Base-by-base conservation (phyloP, 2,113 vertebrate genomes). In the Symphodus melops region DNA sequence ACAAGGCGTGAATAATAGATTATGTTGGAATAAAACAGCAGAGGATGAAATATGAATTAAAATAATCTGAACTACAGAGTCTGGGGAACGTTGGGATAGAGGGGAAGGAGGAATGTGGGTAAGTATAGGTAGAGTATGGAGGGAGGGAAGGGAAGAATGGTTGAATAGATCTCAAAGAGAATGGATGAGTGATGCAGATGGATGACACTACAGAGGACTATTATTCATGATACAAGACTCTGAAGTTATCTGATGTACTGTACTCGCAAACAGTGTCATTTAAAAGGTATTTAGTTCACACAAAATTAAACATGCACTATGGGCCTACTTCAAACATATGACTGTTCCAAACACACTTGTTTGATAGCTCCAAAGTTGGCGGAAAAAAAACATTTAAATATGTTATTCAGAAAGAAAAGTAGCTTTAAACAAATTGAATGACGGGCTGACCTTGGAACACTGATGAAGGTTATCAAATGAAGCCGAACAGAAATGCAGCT, bases 1-100 rank as follows among this genome's bases (percentile, higher is more conserved):
- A 79, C 44, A n/a, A 61, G 49, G 51, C 0, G 37, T 92, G 72
- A 90, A 92, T 91, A 88, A 91, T 87, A 76, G 81, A 92, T 86
- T 58, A 52, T 25, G 84, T 84, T 84, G 25, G 87, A 87, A 86
- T 83, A 78, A 88, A 90, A 86, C 65, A 72, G 62, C 41, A 6
- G 23, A 55, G 59, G 72, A 84, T 84, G 53, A 92, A 91, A 91
- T 75, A 85, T 90, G 76, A 79, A 91, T 88, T 84, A 68, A 82
- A 91, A 85, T 82, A 69, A 82, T 87, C 67, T 68, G 83, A 88
- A 61, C 83, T 79, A 84, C 74, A 79, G 63, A 66, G 68, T 69
- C 11, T 4, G 23, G 39, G 25, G 4, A 25, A 33, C 1, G 36
- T 63, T 41, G n/a, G 64, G 39, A 48, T 42, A 7, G 21, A 53